Conservation (phyloP, 2,888 invertebrate species). For the Perdita meconis region DNA sequence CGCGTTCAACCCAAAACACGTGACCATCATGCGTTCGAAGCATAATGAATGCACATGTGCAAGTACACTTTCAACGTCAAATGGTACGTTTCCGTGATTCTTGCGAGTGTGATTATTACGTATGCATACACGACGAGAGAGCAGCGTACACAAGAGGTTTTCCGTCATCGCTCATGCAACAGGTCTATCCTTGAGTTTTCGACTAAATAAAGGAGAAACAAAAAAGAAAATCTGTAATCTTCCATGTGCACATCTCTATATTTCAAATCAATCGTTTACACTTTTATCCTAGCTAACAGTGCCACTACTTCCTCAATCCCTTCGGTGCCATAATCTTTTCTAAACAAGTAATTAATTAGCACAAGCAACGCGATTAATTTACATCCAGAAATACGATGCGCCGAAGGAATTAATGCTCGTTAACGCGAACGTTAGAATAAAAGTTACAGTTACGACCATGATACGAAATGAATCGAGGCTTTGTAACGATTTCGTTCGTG, state of each 20-base stretch:
- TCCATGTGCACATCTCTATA: constrained; percentile 30
- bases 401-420: constrained; percentile 3
- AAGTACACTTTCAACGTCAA: constrained; percentile 48
- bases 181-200: not conserved
- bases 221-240: constrained; percentile 25
- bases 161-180: not conserved
- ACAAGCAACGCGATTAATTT: too few species aligned
- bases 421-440: constrained; percentile 24
- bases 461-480: constrained; percentile 30
- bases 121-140: constrained; percentile 17
- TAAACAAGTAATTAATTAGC: not conserved
- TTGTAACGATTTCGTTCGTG: too few species aligned
- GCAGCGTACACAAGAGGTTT: not conserved
- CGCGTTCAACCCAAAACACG: constrained; percentile 46
- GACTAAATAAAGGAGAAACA: not conserved
- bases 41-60: constrained; percentile 32
- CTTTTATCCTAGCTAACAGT: constrained; percentile 18
- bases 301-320: not conserved
- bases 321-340: not conserved
- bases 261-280: constrained; percentile 42
- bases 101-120: constrained; percentile 30
- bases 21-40: constrained; percentile 45
- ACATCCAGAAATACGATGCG: too few species aligned
- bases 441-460: constrained; percentile 3
- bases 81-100: constrained; percentile 32